Percentiles rank a stretch among this genome's conserved stretches.
phyloP scores from a whole-genome alignment of 2,888 invertebrate species.

The Philereme transversata region DNA sequence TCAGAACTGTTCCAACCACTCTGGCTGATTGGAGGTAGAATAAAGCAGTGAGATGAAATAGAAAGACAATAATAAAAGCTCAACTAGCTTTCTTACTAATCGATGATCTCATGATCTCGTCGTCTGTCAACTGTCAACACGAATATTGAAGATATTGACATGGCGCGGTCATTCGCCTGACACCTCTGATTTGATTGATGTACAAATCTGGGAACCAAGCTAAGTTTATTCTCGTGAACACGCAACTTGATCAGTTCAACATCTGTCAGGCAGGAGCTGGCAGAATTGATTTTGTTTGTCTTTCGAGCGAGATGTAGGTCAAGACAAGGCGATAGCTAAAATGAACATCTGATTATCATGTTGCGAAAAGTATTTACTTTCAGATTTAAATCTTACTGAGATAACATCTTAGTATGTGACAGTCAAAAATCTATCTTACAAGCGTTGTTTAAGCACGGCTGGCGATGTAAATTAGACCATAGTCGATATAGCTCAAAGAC shows the following conservation, averaged over 20 bases:
- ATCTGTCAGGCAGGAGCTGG: conserved; percentile 43
- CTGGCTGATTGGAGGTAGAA: too few relatives aligned
- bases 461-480: background rate
- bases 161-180: conserved; percentile 36
- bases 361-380: conserved; percentile 13
- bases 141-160: conserved; percentile 19
- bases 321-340: conserved; percentile 35
- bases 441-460: background rate
- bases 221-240: conserved; percentile 41
- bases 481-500: conserved; percentile 3
- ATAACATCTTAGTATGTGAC: conserved; percentile 14
- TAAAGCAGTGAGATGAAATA: too few relatives aligned
- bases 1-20: too few relatives aligned
- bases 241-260: conserved; percentile 40
- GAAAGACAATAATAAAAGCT: too few relatives aligned
- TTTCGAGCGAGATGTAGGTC: conserved; percentile 34
- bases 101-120: conserved; percentile 13
- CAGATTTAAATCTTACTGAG: conserved; percentile 12
- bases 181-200: conserved; percentile 50
- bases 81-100: background rate
- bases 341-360: conserved; percentile 28
- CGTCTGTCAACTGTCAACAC: conserved; percentile 18
- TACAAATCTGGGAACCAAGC: conserved; percentile 39
- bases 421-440: conserved; percentile 5
- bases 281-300: conserved; percentile 42